Evolutionary conservation across 2,797 vertebrate genomes (phyloP), one percentile per base, ranked within the genome.

Genomic region (Tenualosa thibaudeaui): DNA sequence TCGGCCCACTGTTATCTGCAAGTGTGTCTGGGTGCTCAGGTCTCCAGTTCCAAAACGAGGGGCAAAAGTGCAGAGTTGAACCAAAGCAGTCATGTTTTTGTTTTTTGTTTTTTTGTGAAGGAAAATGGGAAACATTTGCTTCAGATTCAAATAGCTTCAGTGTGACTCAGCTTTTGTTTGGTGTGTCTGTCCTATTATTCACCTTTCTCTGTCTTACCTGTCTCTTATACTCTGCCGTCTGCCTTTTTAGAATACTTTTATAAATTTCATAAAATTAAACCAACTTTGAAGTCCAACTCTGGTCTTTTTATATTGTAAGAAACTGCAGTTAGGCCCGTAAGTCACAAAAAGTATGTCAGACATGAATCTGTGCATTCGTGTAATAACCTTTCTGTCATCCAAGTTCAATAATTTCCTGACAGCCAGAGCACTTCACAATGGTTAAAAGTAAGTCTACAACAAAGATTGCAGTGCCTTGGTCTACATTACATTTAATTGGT

Each of bases 1-100:
- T 87, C 84, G 83, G 58, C 82, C 31, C 53, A 82, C 78, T 84
- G 82, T 51, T 85, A 26, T 85, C 46, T 12, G 68, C 75, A 71
- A 26, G 40, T 24, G 84, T 62, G 46, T 49, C 43, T 81, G 2
- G 58, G 19, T n/a, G 49, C 49, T 68, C 31, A 68, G 65, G 26
- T 68, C 65, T 2, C 65, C 65, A 68, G 26, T 37, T 15, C 6
- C 60, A 62, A 62, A 62, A n/a, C 2, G 8, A 62, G 60, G 24
- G 54, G 58, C 58, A 24, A 22, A 8, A 7, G 58, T 1, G 58
- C 22, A 46, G 68, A 40, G 54, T 56, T 56, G 54, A 1, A 78
- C 37, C 37, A 43, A 17, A 78, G 40, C 71, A 78, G 40, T 46
- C 71, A 22, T 78, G 71, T 19, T 17, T 40, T 71, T 68, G 13